Base-by-base conservation (phyloP, 2,797 vertebrate genomes). In the Glyptemys insculpta region DNA sequence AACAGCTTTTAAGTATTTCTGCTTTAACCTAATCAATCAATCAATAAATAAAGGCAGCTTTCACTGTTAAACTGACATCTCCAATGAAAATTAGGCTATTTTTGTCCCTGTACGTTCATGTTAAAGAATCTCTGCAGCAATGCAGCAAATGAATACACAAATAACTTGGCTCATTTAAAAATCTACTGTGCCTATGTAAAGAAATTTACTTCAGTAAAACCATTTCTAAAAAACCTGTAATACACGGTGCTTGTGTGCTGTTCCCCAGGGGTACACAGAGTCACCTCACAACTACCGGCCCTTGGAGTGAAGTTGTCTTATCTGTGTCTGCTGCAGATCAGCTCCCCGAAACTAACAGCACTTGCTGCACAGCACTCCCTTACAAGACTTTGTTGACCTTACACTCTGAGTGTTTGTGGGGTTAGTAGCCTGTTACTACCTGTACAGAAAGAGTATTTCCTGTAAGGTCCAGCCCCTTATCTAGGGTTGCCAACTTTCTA, bases 201-300 rank as follows among this genome's bases (percentile, higher is more conserved):
- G 0, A 5, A 52, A n/a, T 56, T 49, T 14, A 72, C 14, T 2
- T 0, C 12, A 68, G 25, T 14, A 81, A 15, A 3, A 44, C n/a
- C 92, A 59, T 62, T 95, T 93, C 8, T 31, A 54, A 92, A 91
- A 85, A 1, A 8, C 1, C 3, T 27, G 56, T 57, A 57, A n/a
- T 18, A 18, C 16, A 34, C 62, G 5, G 34, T 29, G 14, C 15
- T 16, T 31, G 59, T 31, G 29, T n/a, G 34, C 7, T 65, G 16
- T 65, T 65, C 34, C 34, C 7, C 8, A 8, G 34, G 18, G 18
- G 59, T n/a, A 9, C 31, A 34, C 62, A 65, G 34, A n/a, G 62
- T n/a, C 62, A 65, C 34, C 62, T 65, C 16, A 65, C 34, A n/a
- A 65, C 34, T 21, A 65, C 62, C 4, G 8, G 62, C 16, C 34